Conservation (phyloP, 2,797 vertebrate species). For the Alexandromys oeconomus region DNA sequence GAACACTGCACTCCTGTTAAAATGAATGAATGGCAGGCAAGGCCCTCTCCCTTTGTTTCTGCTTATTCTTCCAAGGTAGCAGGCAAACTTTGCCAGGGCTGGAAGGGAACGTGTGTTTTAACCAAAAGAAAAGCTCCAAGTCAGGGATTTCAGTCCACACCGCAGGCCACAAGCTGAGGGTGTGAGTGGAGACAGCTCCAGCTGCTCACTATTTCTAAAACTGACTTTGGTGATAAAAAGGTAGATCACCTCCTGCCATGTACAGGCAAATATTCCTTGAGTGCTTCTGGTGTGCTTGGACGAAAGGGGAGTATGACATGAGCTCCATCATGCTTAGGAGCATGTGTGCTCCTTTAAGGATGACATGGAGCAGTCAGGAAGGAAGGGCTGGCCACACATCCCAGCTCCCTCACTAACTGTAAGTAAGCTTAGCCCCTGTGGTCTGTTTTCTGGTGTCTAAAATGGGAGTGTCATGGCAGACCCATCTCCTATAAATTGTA, state of each 20-base stretch:
- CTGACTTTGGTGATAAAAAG: background rate
- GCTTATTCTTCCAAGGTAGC: background rate
- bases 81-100: background rate
- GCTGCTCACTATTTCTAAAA: background rate
- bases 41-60: background rate
- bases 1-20: background rate
- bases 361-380: background rate
- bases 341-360: background rate
- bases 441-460: background rate
- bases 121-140: background rate
- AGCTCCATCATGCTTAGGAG: background rate
- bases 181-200: background rate
- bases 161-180: background rate
- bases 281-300: background rate
- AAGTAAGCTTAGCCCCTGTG: background rate
- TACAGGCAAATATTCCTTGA: background rate
- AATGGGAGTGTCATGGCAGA: background rate
- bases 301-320: background rate
- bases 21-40: background rate
- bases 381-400: background rate
- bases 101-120: background rate
- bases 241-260: background rate
- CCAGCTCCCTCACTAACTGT: background rate
- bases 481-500: background rate
- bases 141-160: background rate